phyloP scores from a whole-genome alignment of 2,888 invertebrate genomes.

The Phytoseiulus persimilis region DNA sequence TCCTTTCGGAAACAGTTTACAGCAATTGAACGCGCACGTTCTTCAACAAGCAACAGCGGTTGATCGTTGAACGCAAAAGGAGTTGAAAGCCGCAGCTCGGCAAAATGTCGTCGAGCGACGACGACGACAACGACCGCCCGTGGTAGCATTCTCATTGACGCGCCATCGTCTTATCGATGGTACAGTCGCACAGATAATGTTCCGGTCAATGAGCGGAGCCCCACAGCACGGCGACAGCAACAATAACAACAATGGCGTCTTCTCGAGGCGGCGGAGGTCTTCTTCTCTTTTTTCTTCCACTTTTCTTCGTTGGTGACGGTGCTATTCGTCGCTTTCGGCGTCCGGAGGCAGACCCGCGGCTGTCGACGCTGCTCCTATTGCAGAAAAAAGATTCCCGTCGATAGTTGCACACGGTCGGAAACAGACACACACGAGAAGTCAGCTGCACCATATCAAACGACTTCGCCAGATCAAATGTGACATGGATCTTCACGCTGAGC shows the following conservation, averaged over 20 bases:
- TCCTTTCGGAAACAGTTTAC: not conserved
- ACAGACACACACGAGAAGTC: not conserved
- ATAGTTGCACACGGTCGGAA: not conserved
- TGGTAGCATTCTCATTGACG: not conserved
- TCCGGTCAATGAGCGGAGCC: not conserved
- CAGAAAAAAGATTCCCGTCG: not conserved
- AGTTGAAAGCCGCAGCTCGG: not conserved
- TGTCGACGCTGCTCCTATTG: not conserved
- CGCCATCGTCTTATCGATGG: not conserved
- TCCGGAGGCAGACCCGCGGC: not conserved
- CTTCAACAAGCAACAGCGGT: not conserved
- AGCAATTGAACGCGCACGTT: not conserved
- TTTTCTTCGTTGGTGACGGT: not conserved
- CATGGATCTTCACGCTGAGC: not conserved
- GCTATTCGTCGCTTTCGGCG: not conserved
- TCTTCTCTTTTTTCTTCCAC: not conserved
- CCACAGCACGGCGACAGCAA: not conserved
- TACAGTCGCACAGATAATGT: not conserved
- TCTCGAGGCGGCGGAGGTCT: not conserved
- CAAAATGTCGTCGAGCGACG: not conserved
- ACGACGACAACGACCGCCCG: not conserved
- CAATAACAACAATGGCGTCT: not conserved
- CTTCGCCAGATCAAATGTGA: not conserved
- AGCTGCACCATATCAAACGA: conserved; percentile 5
- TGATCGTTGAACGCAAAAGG: not conserved